Evolutionary conservation across 2,888 invertebrate species (phyloP), one percentile per base, ranked within the genome.

Genomic region (Eurytoma adleriae): DNA sequence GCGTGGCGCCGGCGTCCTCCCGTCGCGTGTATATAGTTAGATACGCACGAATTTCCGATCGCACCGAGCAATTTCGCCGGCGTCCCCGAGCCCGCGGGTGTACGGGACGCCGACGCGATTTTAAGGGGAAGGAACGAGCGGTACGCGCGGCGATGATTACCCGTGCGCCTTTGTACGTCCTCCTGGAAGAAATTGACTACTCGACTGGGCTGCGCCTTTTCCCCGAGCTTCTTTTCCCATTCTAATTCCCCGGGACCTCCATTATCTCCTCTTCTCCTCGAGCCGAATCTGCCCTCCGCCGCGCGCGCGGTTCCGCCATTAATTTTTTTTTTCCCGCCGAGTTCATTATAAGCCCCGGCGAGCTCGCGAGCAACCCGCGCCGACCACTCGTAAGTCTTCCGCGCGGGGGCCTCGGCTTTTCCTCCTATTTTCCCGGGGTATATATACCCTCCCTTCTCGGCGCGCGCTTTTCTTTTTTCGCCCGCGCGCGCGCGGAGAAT

Each of bases 311-410:
- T 77, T 74, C 74, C 73, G 81, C 81, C 76, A 82, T 82, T 82
- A 82, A 82, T 82, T 82, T 82, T 79, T 82, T 75, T 66, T 71
- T 24, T 20, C 30, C 10, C 40, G 69, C 70, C 69, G 79, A 79
- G 69, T 79, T 82, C 79, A 79, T 82, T 82, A 82, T 79, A 79
- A 82, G 73, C 67, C 68, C 74, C 70, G 79, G 67, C 40, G 76
- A 61, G 16, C 54, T 48, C 40, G 40, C 40, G 40, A 40, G 40
- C 40, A 40, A 40, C 40, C 40, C 40, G 40, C 40, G 40, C 64
- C 50, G 67, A 48, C 57, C 62, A 59, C 57, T 70, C 74, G 66
- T 69, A 69, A 73, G 64, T 77, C 56, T 79, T 73, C 59, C n/a
- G 30, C 61, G 64, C 50, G 50, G 54, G 14, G 54, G 14, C 61